These are phyloP conservation scores for Metridium senile DNA, from an alignment of 92 coral and sea anemone species.

Conservation along the genomic window DNA sequence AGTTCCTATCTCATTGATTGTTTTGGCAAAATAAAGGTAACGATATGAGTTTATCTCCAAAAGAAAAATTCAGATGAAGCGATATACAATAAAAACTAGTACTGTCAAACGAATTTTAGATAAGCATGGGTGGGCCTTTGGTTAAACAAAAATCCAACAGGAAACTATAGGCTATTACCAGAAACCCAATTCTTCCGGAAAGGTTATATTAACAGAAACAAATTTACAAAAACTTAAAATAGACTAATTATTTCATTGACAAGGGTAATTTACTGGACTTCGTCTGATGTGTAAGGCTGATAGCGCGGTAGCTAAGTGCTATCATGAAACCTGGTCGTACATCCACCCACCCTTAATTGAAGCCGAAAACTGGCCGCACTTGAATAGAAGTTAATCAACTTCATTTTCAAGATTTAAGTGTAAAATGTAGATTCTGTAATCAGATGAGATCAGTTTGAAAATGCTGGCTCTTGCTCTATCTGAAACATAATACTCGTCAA, in stretches of 20 bases:
- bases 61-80: conserved; percentile 21
- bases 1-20: not conserved
- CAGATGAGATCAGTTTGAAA: conserved; percentile 16
- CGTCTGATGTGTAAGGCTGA: conserved; percentile 61
- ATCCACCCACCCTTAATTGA: not conserved
- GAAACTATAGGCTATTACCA: not conserved
- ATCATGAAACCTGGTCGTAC: no score
- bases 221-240: not conserved
- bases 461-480: conserved; percentile 16
- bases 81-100: conserved; percentile 18
- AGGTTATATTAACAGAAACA: not conserved
- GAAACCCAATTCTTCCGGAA: conserved; percentile 6
- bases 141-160: not conserved
- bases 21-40: conserved; percentile 3
- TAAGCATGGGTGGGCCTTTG: conserved; percentile 37
- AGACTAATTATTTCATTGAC: not conserved
- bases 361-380: not conserved
- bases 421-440: conserved; percentile 5
- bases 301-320: no score
- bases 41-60: conserved; percentile 4
- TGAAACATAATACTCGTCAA: conserved; percentile 62
- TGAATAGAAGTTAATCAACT: conserved; percentile 37
- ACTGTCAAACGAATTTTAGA: not conserved
- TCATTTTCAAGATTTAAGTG: conserved; percentile 29
- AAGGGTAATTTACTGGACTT: conserved; percentile 46